These are phyloP conservation scores for Oreochromis mossambicus DNA, from an alignment of 2,797 vertebrate genomes.

Conservation along the genomic window DNA sequence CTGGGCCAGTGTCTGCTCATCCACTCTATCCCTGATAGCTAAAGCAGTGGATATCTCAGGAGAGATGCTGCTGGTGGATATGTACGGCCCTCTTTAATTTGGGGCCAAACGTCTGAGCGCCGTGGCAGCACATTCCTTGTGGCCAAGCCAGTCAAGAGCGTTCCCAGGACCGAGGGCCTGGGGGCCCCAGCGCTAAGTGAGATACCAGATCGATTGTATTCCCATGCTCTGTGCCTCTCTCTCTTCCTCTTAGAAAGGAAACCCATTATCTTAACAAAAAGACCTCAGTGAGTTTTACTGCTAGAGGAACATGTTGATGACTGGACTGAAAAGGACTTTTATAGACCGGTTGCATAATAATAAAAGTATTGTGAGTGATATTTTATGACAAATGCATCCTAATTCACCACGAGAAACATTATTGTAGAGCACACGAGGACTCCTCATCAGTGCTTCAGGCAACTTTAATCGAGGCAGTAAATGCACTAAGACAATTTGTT, in stretches of 20 bases:
- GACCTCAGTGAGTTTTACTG: slow-evolving; percentile 29
- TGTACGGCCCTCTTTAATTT: slow-evolving; percentile 75
- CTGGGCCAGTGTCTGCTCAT: slow-evolving; percentile 71
- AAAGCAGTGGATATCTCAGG: slow-evolving; percentile 78
- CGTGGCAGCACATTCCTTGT: slow-evolving; percentile 76
- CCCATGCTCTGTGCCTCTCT: slow-evolving; percentile 69
- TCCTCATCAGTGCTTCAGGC: neutral
- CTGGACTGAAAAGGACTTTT: slow-evolving; percentile 21
- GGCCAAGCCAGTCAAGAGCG: slow-evolving; percentile 70
- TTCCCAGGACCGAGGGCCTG: slow-evolving; percentile 73
- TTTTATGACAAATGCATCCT: neutral
- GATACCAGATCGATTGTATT: slow-evolving; percentile 78
- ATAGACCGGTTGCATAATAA: slow-evolving; percentile 21
- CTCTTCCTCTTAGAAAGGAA: slow-evolving; percentile 56
- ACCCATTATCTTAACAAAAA: slow-evolving; percentile 61
- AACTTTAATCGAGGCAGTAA: neutral
- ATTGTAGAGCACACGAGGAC: neutral
- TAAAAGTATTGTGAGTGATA: neutral
- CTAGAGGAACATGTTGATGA: slow-evolving; percentile 44
- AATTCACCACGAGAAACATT: neutral
- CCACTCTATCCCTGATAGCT: slow-evolving; percentile 78
- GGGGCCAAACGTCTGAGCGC: slow-evolving; percentile 76
- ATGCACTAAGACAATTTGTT: neutral
- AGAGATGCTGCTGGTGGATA: slow-evolving; percentile 75
- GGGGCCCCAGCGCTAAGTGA: slow-evolving; percentile 76